These are phyloP conservation scores for Sphenodon punctatus DNA, from an alignment of 2,797 vertebrate genomes.

Conservation along the genomic window DNA sequence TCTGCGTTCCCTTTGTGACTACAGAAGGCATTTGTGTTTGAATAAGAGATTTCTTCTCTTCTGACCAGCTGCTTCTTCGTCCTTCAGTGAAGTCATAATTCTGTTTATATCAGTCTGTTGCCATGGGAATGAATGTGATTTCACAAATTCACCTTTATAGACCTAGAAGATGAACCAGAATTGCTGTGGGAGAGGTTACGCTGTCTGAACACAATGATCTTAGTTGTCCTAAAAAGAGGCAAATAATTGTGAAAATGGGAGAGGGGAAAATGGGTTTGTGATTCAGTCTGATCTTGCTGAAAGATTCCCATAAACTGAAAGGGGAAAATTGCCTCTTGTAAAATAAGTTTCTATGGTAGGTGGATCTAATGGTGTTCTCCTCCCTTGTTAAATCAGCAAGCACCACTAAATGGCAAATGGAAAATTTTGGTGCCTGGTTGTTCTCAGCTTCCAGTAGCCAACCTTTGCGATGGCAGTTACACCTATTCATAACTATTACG, in stretches of 20 bases:
- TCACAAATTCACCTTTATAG: neutral
- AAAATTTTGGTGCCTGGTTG: neutral
- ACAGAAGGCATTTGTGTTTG: neutral
- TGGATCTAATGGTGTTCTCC: neutral
- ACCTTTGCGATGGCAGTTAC: too few relatives aligned
- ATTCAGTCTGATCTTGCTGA: neutral
- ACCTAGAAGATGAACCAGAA: neutral
- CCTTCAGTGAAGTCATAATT: neutral
- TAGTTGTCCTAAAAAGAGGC: neutral
- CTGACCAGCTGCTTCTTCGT: neutral
- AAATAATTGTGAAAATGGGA: neutral
- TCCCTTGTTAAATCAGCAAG: neutral
- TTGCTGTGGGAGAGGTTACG: neutral
- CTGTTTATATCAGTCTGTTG: neutral
- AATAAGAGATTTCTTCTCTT: neutral
- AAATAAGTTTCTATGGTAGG: neutral
- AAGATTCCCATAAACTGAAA: neutral
- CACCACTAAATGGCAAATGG: neutral
- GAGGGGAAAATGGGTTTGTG: neutral
- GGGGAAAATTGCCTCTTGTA: neutral
- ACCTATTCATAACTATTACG: too few relatives aligned
- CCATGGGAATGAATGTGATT: neutral
- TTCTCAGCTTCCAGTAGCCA: neutral
- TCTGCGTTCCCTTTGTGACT: accelerated
- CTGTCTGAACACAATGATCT: accelerated